Conservation (phyloP, 2,113 vertebrate genomes). For the Microcebus ravelobensis region DNA sequence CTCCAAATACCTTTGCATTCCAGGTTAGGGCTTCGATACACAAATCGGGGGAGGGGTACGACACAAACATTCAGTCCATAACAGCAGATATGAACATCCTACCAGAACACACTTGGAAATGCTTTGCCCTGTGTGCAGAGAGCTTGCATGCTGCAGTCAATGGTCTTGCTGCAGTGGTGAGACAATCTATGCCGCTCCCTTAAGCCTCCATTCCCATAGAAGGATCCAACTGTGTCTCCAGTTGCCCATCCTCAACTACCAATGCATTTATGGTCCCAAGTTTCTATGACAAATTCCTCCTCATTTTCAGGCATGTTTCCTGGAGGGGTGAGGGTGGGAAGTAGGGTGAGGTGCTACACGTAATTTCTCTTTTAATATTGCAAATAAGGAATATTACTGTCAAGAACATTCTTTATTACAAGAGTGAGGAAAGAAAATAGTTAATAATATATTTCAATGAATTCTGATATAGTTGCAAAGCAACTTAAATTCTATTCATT, state of each 20-base stretch:
- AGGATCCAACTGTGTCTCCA: not conserved
- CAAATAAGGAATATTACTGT: not conserved
- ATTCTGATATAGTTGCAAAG: conserved; percentile 48
- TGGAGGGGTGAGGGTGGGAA: not conserved
- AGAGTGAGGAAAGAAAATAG: not conserved
- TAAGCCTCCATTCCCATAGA: not conserved
- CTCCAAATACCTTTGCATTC: not conserved
- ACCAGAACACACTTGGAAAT: not conserved
- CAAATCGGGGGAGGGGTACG: not conserved
- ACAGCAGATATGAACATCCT: not conserved
- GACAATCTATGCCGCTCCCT: not conserved
- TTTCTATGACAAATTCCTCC: not conserved
- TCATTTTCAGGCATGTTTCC: not conserved
- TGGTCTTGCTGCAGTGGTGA: not conserved
- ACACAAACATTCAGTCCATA: not conserved
- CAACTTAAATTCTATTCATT: conserved; percentile 49
- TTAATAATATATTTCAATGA: not conserved
- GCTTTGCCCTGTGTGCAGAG: not conserved
- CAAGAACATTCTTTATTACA: conserved; percentile 34
- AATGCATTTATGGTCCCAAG: not conserved
- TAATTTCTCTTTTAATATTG: conserved; percentile 29
- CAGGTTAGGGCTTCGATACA: not conserved
- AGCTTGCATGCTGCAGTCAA: not conserved
- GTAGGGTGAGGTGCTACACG: not conserved
- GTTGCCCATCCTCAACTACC: not conserved